These are phyloP conservation scores for Streptopelia turtur DNA, from an alignment of 2,797 vertebrate species.

Conservation along the genomic window DNA sequence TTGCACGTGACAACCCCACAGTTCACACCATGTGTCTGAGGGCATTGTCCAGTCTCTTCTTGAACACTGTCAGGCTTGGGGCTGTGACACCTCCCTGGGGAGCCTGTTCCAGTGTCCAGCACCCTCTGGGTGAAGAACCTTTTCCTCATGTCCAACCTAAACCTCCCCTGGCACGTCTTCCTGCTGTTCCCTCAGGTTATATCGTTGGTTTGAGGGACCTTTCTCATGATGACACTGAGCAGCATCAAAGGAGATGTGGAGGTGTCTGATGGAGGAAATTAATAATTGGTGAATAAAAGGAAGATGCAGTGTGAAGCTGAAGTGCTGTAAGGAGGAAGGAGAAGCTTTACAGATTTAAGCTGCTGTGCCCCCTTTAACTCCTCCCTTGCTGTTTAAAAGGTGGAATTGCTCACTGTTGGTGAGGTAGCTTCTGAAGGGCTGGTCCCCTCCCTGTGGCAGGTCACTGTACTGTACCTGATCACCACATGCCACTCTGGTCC, in stretches of 20 bases:
- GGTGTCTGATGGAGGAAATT: background rate
- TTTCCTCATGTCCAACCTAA: no score
- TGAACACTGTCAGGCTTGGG: no score
- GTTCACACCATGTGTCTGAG: no score
- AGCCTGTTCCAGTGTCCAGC: no score
- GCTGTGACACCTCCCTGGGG: no score
- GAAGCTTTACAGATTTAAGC: background rate
- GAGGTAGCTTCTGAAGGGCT: background rate
- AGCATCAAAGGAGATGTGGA: background rate
- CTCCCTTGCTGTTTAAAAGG: background rate
- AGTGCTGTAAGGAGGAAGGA: background rate
- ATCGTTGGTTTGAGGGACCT: no score
- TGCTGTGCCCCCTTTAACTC: background rate
- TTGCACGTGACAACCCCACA: no score
- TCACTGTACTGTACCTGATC: background rate
- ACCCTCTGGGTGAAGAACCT: no score
- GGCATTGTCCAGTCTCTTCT: no score
- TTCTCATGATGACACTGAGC: background rate
- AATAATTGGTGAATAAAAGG: background rate
- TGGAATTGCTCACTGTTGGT: background rate
- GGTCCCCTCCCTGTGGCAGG: background rate
- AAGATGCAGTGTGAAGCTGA: background rate
- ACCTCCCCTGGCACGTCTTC: no score
- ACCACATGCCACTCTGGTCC: background rate
- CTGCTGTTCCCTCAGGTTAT: no score